Base-by-base conservation (phyloP, 1,140 invertebrate genomes). In the Prorops nasuta region DNA sequence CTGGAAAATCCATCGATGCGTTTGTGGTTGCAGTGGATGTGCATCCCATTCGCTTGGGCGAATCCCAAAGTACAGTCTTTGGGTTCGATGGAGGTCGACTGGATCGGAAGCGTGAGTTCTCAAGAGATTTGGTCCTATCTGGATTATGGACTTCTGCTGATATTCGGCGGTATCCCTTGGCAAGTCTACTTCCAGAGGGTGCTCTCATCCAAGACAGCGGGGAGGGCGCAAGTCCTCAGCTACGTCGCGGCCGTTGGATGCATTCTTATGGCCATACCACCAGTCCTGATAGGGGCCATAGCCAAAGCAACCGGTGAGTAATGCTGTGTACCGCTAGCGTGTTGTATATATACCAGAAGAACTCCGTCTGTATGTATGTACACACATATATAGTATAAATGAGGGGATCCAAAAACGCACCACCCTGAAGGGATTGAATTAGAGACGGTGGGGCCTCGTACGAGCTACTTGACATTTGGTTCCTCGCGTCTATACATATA, bases 131-230 rank as follows among this genome's bases (percentile, higher is more conserved):
- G 90, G 69, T 84, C 82, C 41, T 99, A 98, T 71, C 67, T 95
- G 16, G 97, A 99, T 78, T 88, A 91, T 55, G 93, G 90, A 17
- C 78, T 99, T 43, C 80, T 99, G 38, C 81, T 98, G 7, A 82
- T 98, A 35, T 97, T 98, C 65, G 97, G 97, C 7, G 97, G 97
- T 18, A 98, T 99, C 62, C 97, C 97, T 0, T 99, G 97, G 97
- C 79, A 94, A 88, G 95, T 98, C 3, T 98, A 98, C 71, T 98
- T 98, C 77, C 97, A 99, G 80, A 79, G 97, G 34, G 96, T 99
- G 0, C 77, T 99, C 43, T 98, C 95, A 28, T 94, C 93, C 56
- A 96, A 95, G 80, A 92, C 93, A 1, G 94, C 95, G 1, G 84
- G 85, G 1, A 85, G 93, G 48, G 96, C 96, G 6, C 93, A 98